Conservation (phyloP, 1,140 invertebrate genomes). For the Mamestra configurata region DNA sequence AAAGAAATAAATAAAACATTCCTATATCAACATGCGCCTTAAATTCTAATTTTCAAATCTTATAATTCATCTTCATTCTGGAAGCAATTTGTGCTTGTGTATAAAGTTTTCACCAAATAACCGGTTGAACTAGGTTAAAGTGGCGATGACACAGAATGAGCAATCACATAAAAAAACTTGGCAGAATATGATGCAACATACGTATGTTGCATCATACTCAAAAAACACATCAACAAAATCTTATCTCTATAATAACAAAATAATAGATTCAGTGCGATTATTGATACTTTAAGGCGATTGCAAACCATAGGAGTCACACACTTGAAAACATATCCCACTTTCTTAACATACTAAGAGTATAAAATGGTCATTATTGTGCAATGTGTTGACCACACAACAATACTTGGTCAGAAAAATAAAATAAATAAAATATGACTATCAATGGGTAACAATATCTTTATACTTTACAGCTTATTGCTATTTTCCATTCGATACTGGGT, state of each 20-base stretch:
- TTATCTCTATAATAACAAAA: background rate
- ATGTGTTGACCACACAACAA: background rate
- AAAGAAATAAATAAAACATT: slow-evolving; percentile 55
- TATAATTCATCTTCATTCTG: slow-evolving; percentile 4
- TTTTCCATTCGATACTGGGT: background rate
- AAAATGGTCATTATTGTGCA: slow-evolving; percentile 1
- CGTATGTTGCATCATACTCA: background rate
- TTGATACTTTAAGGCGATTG: background rate
- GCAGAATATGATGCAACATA: background rate
- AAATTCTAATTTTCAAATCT: background rate
- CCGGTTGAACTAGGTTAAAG: background rate
- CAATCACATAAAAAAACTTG: background rate
- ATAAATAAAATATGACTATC: no score
- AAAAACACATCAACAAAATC: background rate
- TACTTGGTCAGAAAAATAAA: background rate
- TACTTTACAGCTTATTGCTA: background rate
- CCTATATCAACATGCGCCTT: slow-evolving; percentile 5
- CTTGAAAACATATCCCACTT: background rate
- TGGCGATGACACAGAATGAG: background rate
- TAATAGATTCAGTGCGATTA: background rate
- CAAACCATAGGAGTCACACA: background rate
- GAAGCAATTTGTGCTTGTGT: slow-evolving; percentile 19
- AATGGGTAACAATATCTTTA: background rate
- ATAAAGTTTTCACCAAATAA: background rate
- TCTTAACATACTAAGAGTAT: background rate